Evolutionary conservation across 2,888 invertebrate genomes (phyloP).

Genomic region (Philereme vetulata): DNA sequence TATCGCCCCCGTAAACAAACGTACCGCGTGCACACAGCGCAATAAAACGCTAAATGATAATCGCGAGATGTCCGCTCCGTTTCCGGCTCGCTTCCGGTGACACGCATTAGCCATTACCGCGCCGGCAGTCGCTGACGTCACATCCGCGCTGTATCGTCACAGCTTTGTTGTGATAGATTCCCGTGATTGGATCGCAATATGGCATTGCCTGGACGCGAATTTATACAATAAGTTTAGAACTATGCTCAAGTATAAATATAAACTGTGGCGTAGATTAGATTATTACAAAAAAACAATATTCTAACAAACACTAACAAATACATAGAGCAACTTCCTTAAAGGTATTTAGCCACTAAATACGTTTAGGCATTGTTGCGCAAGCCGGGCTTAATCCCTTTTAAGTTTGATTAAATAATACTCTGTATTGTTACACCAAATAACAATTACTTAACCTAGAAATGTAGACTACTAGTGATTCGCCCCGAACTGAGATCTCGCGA

Average conservation of each 20-base stretch:
- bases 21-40: slow-evolving; percentile 48
- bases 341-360: too few species aligned
- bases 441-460: too few species aligned
- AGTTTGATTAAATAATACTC: too few species aligned
- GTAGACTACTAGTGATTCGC: too few species aligned
- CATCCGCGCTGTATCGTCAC: slow-evolving; percentile 52
- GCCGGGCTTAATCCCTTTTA: too few species aligned
- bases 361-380: too few species aligned
- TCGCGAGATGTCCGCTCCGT: slow-evolving; percentile 73
- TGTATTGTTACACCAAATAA: too few species aligned
- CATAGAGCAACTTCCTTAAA: too few species aligned
- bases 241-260: too few species aligned
- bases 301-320: not conserved
- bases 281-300: not conserved
- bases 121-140: slow-evolving; percentile 70
- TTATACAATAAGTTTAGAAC: not conserved
- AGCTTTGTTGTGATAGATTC: slow-evolving; percentile 29
- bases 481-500: too few species aligned
- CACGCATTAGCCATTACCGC: slow-evolving; percentile 81
- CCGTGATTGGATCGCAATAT: not conserved
- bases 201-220: not conserved
- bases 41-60: slow-evolving; percentile 81
- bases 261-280: too few species aligned
- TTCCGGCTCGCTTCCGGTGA: slow-evolving; percentile 75
- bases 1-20: slow-evolving; percentile 24